Conservation (phyloP, 2,113 vertebrate species). For the Saccopteryx leptura region DNA sequence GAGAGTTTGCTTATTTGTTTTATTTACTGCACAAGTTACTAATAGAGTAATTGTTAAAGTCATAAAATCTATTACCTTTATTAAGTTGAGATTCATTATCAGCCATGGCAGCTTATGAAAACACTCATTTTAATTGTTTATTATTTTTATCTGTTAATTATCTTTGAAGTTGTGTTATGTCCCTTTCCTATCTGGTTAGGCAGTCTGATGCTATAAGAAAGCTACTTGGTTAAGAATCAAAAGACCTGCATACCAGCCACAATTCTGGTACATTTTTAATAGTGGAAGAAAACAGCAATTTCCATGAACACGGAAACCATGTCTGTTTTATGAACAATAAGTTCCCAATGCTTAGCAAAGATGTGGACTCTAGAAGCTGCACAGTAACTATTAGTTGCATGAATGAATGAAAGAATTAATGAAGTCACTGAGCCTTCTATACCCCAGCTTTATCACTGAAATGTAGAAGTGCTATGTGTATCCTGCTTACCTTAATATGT, state of each 20-base stretch:
- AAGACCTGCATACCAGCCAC: neutral
- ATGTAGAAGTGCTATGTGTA: neutral
- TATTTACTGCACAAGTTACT: neutral
- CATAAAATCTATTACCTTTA: neutral
- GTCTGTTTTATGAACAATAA: neutral
- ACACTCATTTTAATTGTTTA: neutral
- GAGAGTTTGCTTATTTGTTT: neutral
- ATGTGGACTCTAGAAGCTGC: neutral
- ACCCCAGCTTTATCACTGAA: neutral
- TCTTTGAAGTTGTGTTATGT: neutral
- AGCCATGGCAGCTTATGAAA: neutral
- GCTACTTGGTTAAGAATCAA: neutral
- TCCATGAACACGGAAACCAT: neutral
- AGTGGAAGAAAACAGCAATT: neutral
- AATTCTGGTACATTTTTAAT: neutral
- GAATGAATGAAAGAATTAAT: neutral
- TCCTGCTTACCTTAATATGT: neutral
- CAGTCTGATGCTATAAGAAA: neutral
- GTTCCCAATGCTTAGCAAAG: neutral
- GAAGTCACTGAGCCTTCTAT: neutral
- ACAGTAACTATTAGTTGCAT: neutral
- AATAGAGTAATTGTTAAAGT: neutral
- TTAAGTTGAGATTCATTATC: neutral
- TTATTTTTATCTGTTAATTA: constrained; percentile 23
- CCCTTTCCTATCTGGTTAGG: neutral